A percentile compares a stretch with the other conserved stretches of the same genome.
Conservation (phyloP, 1,140 invertebrate species). For the Neodiprion lecontei region DNA sequence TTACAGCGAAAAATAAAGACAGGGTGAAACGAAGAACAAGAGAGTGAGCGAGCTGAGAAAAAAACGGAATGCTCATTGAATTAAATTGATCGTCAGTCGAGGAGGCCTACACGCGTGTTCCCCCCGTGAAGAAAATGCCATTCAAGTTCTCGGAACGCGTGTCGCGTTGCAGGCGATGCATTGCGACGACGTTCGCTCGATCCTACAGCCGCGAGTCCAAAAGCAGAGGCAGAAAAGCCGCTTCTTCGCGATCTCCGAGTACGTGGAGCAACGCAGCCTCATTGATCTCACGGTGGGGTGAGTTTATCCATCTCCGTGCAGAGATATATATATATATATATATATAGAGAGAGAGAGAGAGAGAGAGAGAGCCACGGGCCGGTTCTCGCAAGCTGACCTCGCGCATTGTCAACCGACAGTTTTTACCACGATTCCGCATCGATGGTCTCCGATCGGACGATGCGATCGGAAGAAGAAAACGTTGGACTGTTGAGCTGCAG, state of each 20-base stretch:
- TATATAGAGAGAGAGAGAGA: too few relatives aligned
- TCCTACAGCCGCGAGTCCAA: constrained; percentile 15
- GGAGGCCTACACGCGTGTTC: not conserved
- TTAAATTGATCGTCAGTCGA: not conserved
- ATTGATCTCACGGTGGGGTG: constrained; percentile 29
- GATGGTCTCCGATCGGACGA: too few relatives aligned
- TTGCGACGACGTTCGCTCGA: too few relatives aligned
- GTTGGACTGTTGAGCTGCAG: too few relatives aligned
- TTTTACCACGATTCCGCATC: too few relatives aligned
- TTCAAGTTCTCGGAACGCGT: not conserved
- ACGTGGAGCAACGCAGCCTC: constrained; percentile 42
- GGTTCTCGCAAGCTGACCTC: not conserved
- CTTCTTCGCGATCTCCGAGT: constrained; percentile 16
- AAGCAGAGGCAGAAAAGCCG: constrained; percentile 29
- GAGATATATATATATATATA: too few relatives aligned
- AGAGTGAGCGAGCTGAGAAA: not conserved
- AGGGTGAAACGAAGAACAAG: not conserved
- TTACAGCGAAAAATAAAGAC: constrained; percentile 29
- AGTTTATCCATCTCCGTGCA: not conserved
- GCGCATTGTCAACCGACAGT: not conserved
- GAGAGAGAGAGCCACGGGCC: not conserved
- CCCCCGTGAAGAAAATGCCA: constrained; percentile 5
- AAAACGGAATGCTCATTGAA: constrained; percentile 9
- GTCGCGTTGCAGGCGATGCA: not conserved
- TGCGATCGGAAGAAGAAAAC: too few relatives aligned